A percentile compares a stretch with the other conserved stretches of the same genome.
Conservation (phyloP, 2,113 vertebrate genomes). For the Aphyosemion australe region DNA sequence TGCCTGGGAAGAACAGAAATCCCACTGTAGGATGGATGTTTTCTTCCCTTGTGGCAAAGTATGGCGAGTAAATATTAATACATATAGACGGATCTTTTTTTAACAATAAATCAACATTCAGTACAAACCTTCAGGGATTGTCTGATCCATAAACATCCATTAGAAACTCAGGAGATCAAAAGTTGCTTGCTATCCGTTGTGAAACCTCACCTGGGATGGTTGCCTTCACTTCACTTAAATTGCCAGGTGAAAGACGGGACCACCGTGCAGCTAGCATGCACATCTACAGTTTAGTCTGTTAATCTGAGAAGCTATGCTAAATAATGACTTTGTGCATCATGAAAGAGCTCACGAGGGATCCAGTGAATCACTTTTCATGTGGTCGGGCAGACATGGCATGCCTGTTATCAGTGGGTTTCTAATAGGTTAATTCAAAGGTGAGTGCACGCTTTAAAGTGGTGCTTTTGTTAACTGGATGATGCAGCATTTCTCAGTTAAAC, state of each 20-base stretch:
- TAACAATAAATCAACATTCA: not conserved
- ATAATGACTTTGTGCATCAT: slow-evolving; percentile 70
- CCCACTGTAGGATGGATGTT: slow-evolving; percentile 24
- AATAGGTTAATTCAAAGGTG: slow-evolving; percentile 60
- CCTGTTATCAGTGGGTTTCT: slow-evolving; percentile 45
- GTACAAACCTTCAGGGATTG: slow-evolving; percentile 30
- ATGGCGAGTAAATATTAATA: slow-evolving; percentile 36
- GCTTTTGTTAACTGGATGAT: slow-evolving; percentile 5
- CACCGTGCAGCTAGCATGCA: slow-evolving; percentile 52
- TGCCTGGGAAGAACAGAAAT: slow-evolving; percentile 27
- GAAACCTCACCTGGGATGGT: slow-evolving; percentile 30
- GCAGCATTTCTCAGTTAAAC: slow-evolving; percentile 9
- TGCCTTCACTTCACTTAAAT: slow-evolving; percentile 15
- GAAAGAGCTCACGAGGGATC: slow-evolving; percentile 43
- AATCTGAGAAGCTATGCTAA: slow-evolving; percentile 59
- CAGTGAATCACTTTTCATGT: slow-evolving; percentile 36
- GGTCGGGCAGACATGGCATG: slow-evolving; percentile 42
- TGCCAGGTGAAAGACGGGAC: slow-evolving; percentile 52
- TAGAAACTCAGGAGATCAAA: slow-evolving; percentile 37
- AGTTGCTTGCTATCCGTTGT: not conserved
- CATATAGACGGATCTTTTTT: too few species aligned
- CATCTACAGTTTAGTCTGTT: slow-evolving; percentile 55
- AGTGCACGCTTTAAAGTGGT: slow-evolving; percentile 24
- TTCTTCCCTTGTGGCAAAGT: slow-evolving; percentile 36
- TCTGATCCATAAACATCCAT: slow-evolving; percentile 28